Conservation (phyloP, 2,797 vertebrate genomes). For the Anas flavirostris region DNA sequence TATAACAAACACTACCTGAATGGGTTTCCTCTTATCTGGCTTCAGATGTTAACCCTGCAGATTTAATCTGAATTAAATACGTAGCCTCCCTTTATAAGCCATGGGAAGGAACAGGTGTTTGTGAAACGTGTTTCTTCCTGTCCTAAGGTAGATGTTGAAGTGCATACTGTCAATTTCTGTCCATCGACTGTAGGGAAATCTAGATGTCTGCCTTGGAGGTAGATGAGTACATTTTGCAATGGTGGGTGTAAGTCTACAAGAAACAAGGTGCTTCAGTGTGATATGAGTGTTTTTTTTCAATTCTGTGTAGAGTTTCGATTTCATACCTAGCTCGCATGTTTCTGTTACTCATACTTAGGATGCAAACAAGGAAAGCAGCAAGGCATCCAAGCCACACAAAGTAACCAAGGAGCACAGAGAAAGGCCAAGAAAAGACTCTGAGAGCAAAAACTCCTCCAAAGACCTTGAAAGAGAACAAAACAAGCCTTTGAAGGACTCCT, state of each 20-base stretch:
- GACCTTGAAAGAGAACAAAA: constrained; percentile 87
- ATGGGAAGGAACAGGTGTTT: not conserved
- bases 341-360: constrained; percentile 78
- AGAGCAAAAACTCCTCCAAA: constrained; percentile 91
- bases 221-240: not conserved
- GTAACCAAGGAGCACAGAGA: constrained; percentile 95
- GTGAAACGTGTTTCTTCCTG: not conserved
- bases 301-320: not conserved
- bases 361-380: constrained; percentile 85
- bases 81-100: not conserved
- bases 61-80: not conserved
- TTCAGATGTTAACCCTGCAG: not conserved
- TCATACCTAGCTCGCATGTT: not conserved
- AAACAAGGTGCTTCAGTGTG: not conserved
- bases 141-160: not conserved
- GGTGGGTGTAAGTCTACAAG: not conserved
- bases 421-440: constrained; percentile 94
- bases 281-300: not conserved
- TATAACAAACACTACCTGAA: not conserved
- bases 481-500: constrained; percentile 84
- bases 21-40: not conserved
- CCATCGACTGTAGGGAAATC: not conserved
- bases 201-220: not conserved
- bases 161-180: not conserved
- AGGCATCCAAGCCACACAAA: constrained; percentile 93